Conservation (phyloP, 2,888 invertebrate species). For the Pachliopta kotzebuea region DNA sequence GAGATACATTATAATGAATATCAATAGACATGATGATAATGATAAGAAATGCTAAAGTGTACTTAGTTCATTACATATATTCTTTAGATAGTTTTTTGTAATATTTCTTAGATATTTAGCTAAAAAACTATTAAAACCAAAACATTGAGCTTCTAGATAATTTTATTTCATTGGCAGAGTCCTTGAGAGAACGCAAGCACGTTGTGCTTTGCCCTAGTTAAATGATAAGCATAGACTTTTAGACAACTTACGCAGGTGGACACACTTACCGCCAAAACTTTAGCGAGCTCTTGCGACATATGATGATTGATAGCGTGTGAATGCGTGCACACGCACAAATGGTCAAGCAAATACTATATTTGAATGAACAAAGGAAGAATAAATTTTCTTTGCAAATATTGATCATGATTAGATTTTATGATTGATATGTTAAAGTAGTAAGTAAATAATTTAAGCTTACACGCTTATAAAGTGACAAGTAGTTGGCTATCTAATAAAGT, state of each 20-base stretch:
- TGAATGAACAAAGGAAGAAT: background rate
- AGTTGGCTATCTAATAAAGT: too few species aligned
- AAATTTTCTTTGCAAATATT: too few species aligned
- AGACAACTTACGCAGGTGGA: slow-evolving; percentile 43
- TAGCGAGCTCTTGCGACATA: background rate
- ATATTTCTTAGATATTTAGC: background rate
- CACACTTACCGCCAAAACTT: slow-evolving; percentile 13
- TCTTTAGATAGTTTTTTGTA: background rate
- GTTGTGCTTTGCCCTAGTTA: slow-evolving; percentile 68
- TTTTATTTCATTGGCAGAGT: slow-evolving; percentile 50
- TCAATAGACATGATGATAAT: too few species aligned
- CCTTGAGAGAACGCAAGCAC: slow-evolving; percentile 71
- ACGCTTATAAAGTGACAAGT: too few species aligned
- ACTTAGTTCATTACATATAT: too few species aligned
- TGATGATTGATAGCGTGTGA: background rate
- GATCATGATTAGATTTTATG: too few species aligned
- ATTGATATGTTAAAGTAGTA: too few species aligned
- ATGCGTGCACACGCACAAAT: background rate
- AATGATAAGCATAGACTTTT: slow-evolving; percentile 64
- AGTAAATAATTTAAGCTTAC: too few species aligned
- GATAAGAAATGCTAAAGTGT: too few species aligned
- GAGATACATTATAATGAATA: too few species aligned
- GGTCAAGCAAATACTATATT: background rate
- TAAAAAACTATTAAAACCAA: background rate
- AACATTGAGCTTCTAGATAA: slow-evolving; percentile 43